Evolutionary conservation across 2,888 invertebrate genomes (phyloP).

Genomic region (Limnephilus auricula): DNA sequence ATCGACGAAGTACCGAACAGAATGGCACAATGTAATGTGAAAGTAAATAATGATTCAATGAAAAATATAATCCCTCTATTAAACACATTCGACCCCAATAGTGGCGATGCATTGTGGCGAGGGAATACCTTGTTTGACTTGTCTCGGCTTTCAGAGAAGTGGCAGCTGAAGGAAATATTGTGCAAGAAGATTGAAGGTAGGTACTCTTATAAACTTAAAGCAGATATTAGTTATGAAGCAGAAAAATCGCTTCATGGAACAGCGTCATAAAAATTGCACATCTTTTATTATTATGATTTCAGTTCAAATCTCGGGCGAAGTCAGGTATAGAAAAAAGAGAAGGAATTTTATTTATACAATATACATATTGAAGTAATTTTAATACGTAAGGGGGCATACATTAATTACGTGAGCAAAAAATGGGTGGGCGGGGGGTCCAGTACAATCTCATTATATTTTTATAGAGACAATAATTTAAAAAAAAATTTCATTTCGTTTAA

Average conservation of each 20-base stretch:
- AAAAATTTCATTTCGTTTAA: no score
- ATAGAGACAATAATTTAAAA: no score
- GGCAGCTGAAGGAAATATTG: background rate
- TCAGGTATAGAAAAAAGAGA: background rate
- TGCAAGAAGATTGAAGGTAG: background rate
- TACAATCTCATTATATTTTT: no score
- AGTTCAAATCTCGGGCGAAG: background rate
- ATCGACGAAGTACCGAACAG: constrained; percentile 15
- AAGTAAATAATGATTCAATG: constrained; percentile 48
- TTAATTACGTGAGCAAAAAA: no score
- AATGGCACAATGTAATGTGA: constrained; percentile 42
- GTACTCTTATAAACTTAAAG: background rate
- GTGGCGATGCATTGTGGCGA: background rate
- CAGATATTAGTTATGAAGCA: background rate
- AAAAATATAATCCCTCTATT: constrained; percentile 38
- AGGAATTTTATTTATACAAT: no score
- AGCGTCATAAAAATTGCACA: background rate
- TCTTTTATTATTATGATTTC: background rate
- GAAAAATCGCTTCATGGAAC: no score
- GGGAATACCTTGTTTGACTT: background rate
- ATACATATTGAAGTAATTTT: no score
- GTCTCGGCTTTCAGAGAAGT: background rate
- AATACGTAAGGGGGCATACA: no score
- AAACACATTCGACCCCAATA: constrained; percentile 28
- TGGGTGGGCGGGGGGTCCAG: no score